These are phyloP conservation scores for Nipponia nippon DNA, from an alignment of 2,113 vertebrate species.

Conservation along the genomic window DNA sequence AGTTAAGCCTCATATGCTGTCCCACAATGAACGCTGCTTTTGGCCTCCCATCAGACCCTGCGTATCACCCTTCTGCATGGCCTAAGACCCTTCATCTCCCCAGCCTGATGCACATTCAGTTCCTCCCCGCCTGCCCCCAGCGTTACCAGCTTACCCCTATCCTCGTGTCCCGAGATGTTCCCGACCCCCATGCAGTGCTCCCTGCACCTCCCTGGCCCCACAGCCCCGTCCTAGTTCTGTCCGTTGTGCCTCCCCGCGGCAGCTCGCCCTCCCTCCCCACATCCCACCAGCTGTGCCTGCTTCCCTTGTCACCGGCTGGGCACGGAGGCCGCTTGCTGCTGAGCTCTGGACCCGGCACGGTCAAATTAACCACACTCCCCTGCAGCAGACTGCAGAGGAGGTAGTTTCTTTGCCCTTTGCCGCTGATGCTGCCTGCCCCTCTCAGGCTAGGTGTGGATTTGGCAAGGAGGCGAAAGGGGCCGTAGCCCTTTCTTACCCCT, in stretches of 20 bases:
- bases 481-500: fast-evolving
- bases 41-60: not conserved
- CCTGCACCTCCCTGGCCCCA: not conserved
- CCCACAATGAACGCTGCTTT: not conserved
- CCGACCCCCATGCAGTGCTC: fast-evolving
- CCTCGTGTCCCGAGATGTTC: not conserved
- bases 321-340: not conserved
- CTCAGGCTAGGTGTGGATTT: not conserved
- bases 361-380: not conserved
- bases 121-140: not conserved
- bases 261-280: not conserved
- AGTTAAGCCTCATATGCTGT: not conserved
- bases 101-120: not conserved
- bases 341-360: not conserved
- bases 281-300: not conserved
- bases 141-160: not conserved
- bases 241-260: not conserved
- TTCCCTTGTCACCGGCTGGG: not conserved
- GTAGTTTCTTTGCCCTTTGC: not conserved
- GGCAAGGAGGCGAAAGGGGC: not conserved
- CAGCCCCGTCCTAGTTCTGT: not conserved
- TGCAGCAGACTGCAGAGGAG: not conserved
- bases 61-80: not conserved
- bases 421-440: not conserved
- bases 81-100: not conserved